Evolutionary conservation across 23 tunicate species (phyloP).

Genomic region (Clavelina lepadiformis): DNA sequence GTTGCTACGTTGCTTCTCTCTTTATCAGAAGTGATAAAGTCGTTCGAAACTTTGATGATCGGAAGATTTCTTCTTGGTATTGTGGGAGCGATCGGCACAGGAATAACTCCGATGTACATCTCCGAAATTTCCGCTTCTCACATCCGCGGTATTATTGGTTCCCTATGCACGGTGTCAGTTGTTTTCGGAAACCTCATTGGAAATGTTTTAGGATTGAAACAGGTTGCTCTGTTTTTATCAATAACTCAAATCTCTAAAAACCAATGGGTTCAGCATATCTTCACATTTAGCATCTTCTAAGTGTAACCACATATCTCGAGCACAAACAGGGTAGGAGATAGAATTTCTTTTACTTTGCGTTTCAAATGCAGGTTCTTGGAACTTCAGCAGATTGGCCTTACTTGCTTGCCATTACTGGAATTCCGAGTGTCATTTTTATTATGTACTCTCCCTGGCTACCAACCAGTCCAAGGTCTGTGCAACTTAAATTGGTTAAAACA

Average conservation of each 20-base stretch:
- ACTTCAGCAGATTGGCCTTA: slow-evolving; percentile 33
- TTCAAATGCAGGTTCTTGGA: slow-evolving; percentile 23
- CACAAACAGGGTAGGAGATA: no score
- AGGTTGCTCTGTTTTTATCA: slow-evolving; percentile 14
- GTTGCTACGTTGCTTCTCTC: background rate
- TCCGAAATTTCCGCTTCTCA: slow-evolving; percentile 21
- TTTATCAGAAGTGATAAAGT: background rate
- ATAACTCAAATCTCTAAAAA: no score
- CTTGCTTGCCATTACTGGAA: slow-evolving; percentile 32
- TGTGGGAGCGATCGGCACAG: slow-evolving; percentile 2
- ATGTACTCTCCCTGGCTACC: slow-evolving; percentile 22
- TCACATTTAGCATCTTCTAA: no score
- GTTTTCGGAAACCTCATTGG: slow-evolving; percentile 27
- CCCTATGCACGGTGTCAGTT: slow-evolving; percentile 22
- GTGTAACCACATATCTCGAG: no score
- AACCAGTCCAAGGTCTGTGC: slow-evolving; percentile 47
- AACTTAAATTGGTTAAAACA: background rate
- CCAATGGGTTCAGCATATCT: no score
- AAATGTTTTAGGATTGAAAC: slow-evolving; percentile 44
- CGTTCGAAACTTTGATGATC: slow-evolving; percentile 1
- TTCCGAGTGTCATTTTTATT: slow-evolving; percentile 33
- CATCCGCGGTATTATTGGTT: slow-evolving; percentile 25
- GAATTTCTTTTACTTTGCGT: background rate
- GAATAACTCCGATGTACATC: slow-evolving; percentile 35
- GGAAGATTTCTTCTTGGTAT: slow-evolving; percentile 3